Evolutionary conservation across 2,797 vertebrate species (phyloP).

Genomic region (Xenentodon cancila): DNA sequence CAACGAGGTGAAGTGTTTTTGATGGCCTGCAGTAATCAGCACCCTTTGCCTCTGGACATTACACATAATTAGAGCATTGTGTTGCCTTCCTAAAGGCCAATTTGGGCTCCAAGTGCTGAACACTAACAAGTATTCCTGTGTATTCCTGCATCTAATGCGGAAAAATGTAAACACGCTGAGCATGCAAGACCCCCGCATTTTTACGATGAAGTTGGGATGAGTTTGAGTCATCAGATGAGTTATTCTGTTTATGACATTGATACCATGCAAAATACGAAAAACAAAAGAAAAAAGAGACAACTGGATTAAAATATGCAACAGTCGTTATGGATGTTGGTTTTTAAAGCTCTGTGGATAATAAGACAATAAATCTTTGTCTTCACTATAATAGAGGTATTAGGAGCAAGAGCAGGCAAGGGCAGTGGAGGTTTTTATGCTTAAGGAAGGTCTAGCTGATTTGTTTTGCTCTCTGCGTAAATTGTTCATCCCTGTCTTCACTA

Average conservation of each 20-base stretch:
- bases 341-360: constrained; percentile 30
- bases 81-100: constrained; percentile 72
- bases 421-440: constrained; percentile 12
- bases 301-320: constrained; percentile 7
- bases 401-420: constrained; percentile 33
- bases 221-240: constrained; percentile 14
- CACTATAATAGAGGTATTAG: constrained; percentile 25
- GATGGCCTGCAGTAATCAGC: constrained; percentile 56
- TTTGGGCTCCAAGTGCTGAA: constrained; percentile 62
- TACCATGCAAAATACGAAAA: neutral
- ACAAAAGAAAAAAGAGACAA: constrained; percentile 1
- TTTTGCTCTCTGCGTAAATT: constrained; percentile 34
- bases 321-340: constrained; percentile 19
- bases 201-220: constrained; percentile 2
- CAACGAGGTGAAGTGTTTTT: constrained; percentile 41
- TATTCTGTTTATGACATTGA: constrained; percentile 9
- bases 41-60: constrained; percentile 55
- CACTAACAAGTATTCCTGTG: constrained; percentile 59
- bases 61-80: constrained; percentile 70
- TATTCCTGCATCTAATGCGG: constrained; percentile 55
- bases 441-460: constrained; percentile 41
- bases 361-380: constrained; percentile 29
- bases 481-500: constrained; percentile 40
- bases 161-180: constrained; percentile 54
- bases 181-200: constrained; percentile 37